Evolutionary conservation across 2,888 invertebrate species (phyloP).

Genomic region (Abscondita cerata): DNA sequence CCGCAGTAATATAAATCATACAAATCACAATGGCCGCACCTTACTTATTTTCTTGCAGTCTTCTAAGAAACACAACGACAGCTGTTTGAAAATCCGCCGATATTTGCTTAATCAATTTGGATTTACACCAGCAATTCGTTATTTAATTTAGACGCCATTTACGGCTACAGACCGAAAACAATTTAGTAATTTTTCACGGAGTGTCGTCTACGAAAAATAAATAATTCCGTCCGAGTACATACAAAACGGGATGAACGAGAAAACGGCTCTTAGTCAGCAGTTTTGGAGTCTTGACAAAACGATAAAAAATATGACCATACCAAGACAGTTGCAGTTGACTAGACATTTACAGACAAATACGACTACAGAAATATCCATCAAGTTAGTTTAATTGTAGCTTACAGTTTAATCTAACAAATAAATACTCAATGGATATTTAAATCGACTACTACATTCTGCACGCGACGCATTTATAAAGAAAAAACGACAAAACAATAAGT

Average conservation of each 20-base stretch:
- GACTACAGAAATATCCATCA: slow-evolving; percentile 16
- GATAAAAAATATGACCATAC: slow-evolving; percentile 18
- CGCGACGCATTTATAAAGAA: too few species aligned
- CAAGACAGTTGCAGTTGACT: slow-evolving; percentile 10
- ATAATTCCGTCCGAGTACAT: neutral
- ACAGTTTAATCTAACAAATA: neutral
- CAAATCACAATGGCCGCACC: slow-evolving; percentile 23
- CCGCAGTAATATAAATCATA: slow-evolving; percentile 24
- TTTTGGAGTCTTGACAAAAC: slow-evolving; percentile 2
- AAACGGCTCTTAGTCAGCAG: slow-evolving; percentile 6
- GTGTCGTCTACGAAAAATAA: neutral
- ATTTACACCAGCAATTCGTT: neutral
- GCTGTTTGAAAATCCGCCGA: slow-evolving; percentile 13
- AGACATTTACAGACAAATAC: slow-evolving; percentile 23
- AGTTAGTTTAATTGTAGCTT: slow-evolving; percentile 18
- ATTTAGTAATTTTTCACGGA: neutral
- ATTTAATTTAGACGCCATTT: neutral
- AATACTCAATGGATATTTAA: neutral
- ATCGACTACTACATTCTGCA: neutral
- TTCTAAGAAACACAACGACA: slow-evolving; percentile 3
- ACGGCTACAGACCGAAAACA: neutral
- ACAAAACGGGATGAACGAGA: slow-evolving; percentile 10
- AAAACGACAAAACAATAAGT: neutral
- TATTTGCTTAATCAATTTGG: slow-evolving; percentile 1
- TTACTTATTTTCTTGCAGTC: neutral